Conservation (phyloP, 30 jellyfish, hydroid and myxozoan genomes). For the Turritopsis rubra region DNA sequence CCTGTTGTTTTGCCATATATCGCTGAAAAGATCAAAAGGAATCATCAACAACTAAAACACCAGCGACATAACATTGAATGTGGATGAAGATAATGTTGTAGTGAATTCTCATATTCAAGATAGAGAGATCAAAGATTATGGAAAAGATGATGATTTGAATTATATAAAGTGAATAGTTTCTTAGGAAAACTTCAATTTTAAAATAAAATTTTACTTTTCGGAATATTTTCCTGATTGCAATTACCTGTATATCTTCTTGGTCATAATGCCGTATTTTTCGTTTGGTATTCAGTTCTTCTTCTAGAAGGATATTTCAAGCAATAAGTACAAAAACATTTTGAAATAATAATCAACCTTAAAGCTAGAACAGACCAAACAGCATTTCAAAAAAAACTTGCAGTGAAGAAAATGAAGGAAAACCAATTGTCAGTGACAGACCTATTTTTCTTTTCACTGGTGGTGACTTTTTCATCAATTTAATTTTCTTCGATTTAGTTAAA, state of each 20-base stretch:
- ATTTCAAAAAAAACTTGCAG: too few relatives aligned
- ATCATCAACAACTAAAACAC: too few relatives aligned
- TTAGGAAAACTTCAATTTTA: too few relatives aligned
- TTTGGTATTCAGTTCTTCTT: conserved; percentile 33
- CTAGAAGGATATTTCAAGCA: conserved; percentile 30
- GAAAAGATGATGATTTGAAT: too few relatives aligned
- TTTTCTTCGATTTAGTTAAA: not conserved
- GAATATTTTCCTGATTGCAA: too few relatives aligned
- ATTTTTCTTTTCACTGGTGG: conserved; percentile 20
- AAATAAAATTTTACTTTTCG: too few relatives aligned
- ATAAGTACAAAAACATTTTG: too few relatives aligned
- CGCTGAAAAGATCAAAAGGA: conserved; percentile 24
- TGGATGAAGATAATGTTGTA: not conserved
- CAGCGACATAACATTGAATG: too few relatives aligned
- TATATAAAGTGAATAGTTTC: too few relatives aligned
- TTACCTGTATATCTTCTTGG: conserved; percentile 69
- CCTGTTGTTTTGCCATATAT: conserved; percentile 77
- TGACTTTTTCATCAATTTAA: not conserved
- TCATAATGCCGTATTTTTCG: conserved; percentile 69
- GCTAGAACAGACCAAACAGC: too few relatives aligned
- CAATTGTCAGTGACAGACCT: not conserved
- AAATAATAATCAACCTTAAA: not conserved
- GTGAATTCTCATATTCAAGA: too few relatives aligned
- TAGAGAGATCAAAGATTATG: too few relatives aligned
- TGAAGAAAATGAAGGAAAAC: not conserved